Evolutionary conservation across 2,797 vertebrate genomes (phyloP).

Genomic region (Odontamblyopus rebecca): DNA sequence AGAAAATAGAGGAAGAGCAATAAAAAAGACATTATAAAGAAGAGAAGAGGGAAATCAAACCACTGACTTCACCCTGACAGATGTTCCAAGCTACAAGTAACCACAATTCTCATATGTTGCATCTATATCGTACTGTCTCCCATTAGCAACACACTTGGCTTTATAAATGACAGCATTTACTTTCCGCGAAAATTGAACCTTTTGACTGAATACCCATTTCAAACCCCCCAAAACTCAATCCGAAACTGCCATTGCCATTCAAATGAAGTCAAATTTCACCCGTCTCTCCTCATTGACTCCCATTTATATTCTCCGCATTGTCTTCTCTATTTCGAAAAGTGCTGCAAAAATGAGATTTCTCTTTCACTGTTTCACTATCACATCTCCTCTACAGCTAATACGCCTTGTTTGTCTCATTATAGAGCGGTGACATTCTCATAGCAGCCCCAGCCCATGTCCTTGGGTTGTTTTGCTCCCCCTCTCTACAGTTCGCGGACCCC

Average conservation of each 20-base stretch:
- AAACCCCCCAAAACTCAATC: background rate
- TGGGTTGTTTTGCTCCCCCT: constrained; percentile 34
- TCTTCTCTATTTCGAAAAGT: constrained; percentile 17
- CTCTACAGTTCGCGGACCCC: constrained; percentile 33
- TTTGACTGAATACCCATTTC: background rate
- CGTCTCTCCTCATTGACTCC: constrained; percentile 3
- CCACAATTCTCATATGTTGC: background rate
- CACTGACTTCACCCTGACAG: background rate
- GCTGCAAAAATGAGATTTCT: constrained; percentile 24
- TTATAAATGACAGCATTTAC: background rate
- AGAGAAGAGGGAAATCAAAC: background rate
- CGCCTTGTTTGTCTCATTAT: constrained; percentile 48
- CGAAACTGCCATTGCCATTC: background rate
- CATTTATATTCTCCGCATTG: constrained; percentile 13
- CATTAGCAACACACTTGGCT: background rate
- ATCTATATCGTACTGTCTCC: background rate
- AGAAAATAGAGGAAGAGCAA: too few species aligned
- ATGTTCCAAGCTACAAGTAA: background rate
- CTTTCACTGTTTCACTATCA: constrained; percentile 7
- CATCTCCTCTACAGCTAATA: constrained; percentile 37
- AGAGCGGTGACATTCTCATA: constrained; percentile 42
- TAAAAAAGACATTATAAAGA: too few species aligned
- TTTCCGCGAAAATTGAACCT: background rate
- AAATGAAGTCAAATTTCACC: background rate
- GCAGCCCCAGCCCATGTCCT: constrained; percentile 35